Conservation (phyloP, 2,113 vertebrate species). For the Daboia siamensis region DNA sequence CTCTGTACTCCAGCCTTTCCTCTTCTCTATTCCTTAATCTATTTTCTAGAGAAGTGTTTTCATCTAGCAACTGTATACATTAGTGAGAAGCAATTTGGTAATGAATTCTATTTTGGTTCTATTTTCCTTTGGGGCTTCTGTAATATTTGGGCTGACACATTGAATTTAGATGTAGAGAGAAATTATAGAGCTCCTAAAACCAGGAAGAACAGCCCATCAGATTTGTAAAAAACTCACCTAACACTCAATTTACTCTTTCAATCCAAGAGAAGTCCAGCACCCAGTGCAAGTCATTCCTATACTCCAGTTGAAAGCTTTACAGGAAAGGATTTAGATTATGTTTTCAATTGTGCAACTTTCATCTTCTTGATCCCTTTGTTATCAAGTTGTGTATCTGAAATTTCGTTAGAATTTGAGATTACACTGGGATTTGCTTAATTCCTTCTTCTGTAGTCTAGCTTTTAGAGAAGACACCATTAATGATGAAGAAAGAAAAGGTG, state of each 20-base stretch:
- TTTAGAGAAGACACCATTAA: not conserved
- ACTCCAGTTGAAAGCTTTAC: not conserved
- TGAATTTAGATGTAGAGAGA: not conserved
- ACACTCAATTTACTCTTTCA: no score
- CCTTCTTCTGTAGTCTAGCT: not conserved
- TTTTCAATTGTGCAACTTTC: not conserved
- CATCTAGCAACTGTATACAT: not conserved
- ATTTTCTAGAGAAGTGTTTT: not conserved
- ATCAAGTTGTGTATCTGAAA: not conserved
- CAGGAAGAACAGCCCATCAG: not conserved
- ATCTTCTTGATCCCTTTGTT: not conserved
- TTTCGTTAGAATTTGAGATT: not conserved
- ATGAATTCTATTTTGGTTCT: not conserved
- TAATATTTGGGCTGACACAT: not conserved
- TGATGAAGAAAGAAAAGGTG: not conserved
- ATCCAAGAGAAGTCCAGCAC: no score
- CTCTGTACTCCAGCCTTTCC: not conserved
- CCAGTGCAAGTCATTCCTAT: not conserved
- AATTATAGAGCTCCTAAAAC: not conserved
- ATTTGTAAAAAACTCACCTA: not conserved
- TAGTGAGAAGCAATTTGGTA: not conserved
- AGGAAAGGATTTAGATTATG: not conserved
- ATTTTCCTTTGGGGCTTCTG: not conserved
- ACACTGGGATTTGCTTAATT: not conserved
- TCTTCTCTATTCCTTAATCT: not conserved